phyloP scores from a whole-genome alignment of 2,113 vertebrate genomes.

The Trichechus manatus region DNA sequence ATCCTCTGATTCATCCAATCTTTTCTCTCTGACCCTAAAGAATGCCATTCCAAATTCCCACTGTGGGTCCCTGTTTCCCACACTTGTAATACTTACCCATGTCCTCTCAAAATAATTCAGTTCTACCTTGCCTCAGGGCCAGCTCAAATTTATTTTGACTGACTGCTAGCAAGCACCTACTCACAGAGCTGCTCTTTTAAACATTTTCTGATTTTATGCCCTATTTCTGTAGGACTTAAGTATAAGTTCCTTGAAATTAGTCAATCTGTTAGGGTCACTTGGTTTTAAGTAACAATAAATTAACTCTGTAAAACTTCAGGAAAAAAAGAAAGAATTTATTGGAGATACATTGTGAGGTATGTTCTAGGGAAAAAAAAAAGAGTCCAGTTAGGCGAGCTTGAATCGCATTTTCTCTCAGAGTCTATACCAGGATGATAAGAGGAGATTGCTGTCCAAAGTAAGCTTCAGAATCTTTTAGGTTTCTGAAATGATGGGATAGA shows the following conservation, averaged over 20 bases:
- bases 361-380: neutral
- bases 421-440: neutral
- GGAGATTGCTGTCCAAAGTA: neutral
- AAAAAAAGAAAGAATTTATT: neutral
- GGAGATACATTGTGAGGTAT: neutral
- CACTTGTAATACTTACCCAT: neutral
- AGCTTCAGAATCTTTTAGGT: neutral
- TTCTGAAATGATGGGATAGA: neutral
- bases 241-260: neutral
- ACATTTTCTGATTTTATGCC: neutral
- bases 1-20: neutral
- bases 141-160: slow-evolving; percentile 26
- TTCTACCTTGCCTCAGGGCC: neutral
- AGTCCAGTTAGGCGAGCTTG: neutral
- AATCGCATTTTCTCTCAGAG: neutral
- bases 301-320: neutral
- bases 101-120: neutral
- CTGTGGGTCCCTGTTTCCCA: neutral
- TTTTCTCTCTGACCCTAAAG: neutral
- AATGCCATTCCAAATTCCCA: neutral
- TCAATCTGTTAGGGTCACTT: neutral
- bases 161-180: neutral
- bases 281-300: neutral
- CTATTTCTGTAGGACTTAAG: neutral
- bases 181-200: neutral